Base-by-base conservation (phyloP, 2,797 vertebrate genomes). In the Enteromius thamalakanensis region DNA sequence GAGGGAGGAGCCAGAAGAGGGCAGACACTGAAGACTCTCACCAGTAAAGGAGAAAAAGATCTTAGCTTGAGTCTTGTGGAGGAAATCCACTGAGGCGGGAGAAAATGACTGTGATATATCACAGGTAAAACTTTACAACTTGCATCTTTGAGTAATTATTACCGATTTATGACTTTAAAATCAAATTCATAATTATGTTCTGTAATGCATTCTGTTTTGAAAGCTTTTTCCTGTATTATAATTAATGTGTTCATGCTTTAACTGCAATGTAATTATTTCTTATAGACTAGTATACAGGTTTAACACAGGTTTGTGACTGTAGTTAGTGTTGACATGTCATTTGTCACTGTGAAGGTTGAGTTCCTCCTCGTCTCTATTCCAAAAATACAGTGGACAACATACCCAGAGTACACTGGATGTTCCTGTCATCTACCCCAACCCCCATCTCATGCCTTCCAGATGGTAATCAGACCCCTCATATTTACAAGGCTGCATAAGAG, bases 381-480 rank as follows among this genome's bases (percentile, higher is more conserved):
- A 72, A 65, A 29, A 42, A 72, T 64, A 65, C 67, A 77, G 29
- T 23, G 12, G 32, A 55, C 60, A 58, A 55, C 72, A 81, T 40
- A 82, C 42, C 51, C 58, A 5, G 67, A 53, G 55, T 70, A 68
- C 29, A 82, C 68, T 60, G 81, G n/a, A 37, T 42, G 17, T 3
- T 8, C 49, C 19, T 26, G 34, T 29, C 21, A 19, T 29, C 68
- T 70, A 81, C 53, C 79, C 64, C 12, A 49, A 55, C 53, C 69
- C 85, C 70, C 49, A 64, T 8, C 58, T 40, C 65, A 40, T 26
- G 55, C 76, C 83, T 76, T 77, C 72, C 78, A 2, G 17, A 60
- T 34, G 26, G 85, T 82, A 87, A 84, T 29, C 26, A 87, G 83
- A 88, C 65, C 45, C 26, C 69, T 55, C 10, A 9, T 87, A 86